Evolutionary conservation across 2,797 vertebrate species (phyloP).

Genomic region (Peromyscus aztecus): DNA sequence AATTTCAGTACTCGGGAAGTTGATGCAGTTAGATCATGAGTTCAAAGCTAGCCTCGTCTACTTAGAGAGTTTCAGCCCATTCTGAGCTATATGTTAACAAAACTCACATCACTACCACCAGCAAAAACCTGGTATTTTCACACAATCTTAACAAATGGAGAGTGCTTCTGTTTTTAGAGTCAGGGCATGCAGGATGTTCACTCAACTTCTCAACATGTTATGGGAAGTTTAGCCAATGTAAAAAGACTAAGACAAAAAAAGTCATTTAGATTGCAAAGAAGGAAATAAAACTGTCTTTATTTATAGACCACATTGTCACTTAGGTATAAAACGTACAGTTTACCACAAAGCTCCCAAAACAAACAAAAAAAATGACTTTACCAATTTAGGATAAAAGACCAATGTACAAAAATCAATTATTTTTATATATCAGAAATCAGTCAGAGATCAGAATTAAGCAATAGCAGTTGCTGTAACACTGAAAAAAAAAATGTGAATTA

Average conservation of each 20-base stretch:
- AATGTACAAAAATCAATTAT: conserved; percentile 5
- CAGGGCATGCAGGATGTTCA: background rate
- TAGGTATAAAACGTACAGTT: conserved; percentile 13
- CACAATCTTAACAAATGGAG: background rate
- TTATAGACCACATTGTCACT: background rate
- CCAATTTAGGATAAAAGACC: background rate
- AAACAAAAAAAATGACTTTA: background rate
- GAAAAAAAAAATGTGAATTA: background rate
- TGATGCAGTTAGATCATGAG: background rate
- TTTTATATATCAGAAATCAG: background rate
- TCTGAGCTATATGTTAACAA: background rate
- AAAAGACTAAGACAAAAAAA: background rate
- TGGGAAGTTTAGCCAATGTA: background rate
- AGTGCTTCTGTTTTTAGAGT: background rate
- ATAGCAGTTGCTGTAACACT: background rate
- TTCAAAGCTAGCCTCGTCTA: background rate
- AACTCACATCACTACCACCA: background rate
- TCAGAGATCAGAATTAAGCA: conserved; percentile 20
- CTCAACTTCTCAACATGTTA: background rate
- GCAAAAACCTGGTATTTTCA: background rate
- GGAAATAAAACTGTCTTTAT: background rate
- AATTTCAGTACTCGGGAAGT: background rate
- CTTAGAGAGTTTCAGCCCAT: background rate
- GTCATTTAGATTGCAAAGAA: background rate
- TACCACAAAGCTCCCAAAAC: conserved; percentile 24